Evolutionary conservation across 2,797 vertebrate species (phyloP), one percentile per base, ranked within the genome.

Genomic region (Tapirus indicus): DNA sequence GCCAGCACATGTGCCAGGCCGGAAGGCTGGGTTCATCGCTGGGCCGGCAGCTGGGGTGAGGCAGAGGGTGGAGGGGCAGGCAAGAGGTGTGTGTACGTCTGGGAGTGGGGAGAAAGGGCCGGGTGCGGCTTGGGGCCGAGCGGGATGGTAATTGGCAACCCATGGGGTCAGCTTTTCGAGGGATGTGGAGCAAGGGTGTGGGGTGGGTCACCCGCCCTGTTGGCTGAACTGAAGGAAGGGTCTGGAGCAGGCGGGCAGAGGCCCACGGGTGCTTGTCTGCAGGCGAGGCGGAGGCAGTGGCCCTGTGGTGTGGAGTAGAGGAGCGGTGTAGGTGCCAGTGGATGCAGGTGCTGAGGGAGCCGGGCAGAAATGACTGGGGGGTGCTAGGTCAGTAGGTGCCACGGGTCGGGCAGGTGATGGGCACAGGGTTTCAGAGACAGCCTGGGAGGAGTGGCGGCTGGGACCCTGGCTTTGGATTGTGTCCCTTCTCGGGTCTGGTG

Each of bases 291-390:
- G 2, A 17, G 68, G 4, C 10, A 5, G 23, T 21, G 49, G 6
- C 12, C 12, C 6, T 0, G 7, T 2, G 66, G 2, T 0, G 0
- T 29, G 54, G 29, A 29, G n/a, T 32, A 1, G n/a, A 4, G 5
- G 13, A 4, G 4, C 14, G 58, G 58, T 14, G 23, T 6, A 21
- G 27, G n/a, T 13, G 1, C 87, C 3, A 11, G 23, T 4, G 49
- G 64, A 2, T 12, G 10, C 20, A 27, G 69, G 86, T 47, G 29
- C 27, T 9, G 0, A 47, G 9, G 25, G 88, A 17, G 29, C 58
- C 6, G 0, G 17, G 52, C 32, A 44, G 38, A 69, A 12, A 8
- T 11, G 32, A 23, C 20, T 32, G 17, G 2, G 49, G 74, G 47
- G 10, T 1, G 21, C 21, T 5, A 8, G 35, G 84, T 9, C 52